These are phyloP conservation scores for Gymnopithys bicolor DNA, from an alignment of 2,797 vertebrate species.

Conservation along the genomic window DNA sequence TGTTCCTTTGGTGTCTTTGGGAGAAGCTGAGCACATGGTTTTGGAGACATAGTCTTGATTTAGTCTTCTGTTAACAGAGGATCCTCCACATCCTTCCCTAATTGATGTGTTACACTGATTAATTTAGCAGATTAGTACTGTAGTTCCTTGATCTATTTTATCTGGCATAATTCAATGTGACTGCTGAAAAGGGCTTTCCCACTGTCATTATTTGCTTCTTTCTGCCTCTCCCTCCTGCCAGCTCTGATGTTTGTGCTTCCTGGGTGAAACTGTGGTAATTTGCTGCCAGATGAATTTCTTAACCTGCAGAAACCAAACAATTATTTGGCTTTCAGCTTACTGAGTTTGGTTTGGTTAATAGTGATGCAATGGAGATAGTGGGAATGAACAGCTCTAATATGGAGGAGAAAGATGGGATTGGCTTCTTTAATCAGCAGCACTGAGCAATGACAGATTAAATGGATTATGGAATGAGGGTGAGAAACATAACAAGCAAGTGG, in stretches of 20 bases:
- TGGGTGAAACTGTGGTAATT: not conserved
- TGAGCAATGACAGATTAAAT: conserved; percentile 41
- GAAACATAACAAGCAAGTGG: not conserved
- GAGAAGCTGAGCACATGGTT: not conserved
- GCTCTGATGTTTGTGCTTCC: not conserved
- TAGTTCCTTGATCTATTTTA: conserved; percentile 8
- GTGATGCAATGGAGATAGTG: not conserved
- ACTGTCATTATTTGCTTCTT: not conserved
- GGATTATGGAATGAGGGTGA: conserved; percentile 42
- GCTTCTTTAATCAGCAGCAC: conserved; percentile 11
- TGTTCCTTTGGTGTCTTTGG: not conserved
- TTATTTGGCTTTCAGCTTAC: not conserved
- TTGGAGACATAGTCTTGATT: not conserved
- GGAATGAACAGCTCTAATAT: not conserved
- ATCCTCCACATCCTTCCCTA: not conserved
- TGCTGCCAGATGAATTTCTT: not conserved
- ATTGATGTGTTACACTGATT: not conserved
- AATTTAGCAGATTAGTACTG: not conserved
- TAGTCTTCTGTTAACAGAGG: not conserved
- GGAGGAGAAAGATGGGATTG: not conserved
- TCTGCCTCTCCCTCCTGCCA: not conserved
- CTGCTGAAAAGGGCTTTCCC: conserved; percentile 14
- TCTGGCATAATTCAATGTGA: conserved; percentile 1
- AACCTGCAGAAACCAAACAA: not conserved
- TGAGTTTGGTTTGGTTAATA: not conserved